Evolutionary conservation across 2,888 invertebrate species (phyloP), one percentile per base, ranked within the genome.

Genomic region (Napeogenes sylphis): DNA sequence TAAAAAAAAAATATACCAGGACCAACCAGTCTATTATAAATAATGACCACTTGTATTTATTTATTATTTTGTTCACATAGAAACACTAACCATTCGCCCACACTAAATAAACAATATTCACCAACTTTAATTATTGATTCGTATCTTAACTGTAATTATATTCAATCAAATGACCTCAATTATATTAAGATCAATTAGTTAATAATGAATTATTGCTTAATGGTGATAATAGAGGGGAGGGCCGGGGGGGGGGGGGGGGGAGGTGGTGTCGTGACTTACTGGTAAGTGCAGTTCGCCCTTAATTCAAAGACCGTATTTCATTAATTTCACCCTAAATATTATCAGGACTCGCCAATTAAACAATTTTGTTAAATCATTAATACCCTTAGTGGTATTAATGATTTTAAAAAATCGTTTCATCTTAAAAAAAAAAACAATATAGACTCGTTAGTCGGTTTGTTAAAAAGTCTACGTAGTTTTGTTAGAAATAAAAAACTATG

Each of bases 401-500:
- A n/a, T n/a, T n/a, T n/a, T n/a, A 10, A 6, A 42, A 42, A 42
- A 42, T 6, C 10, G 5, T 42, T 42, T 42, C 5, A 42, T 12
- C 5, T 12, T 42, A 42, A 10, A 10, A 10, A 10, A 35, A 35
- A 35, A 35, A 35, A 2, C 6, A 35, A 42, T 42, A 42, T 42
- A 42, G 5, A 42, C 12, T 10, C 12, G 2, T 10, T 21, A 42
- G 42, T 51, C 51, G 21, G 30, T 51, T 8, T 51, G 8, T 51
- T 51, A 30, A 51, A 5, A 51, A 51, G 51, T 30, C 12, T 51
- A 12, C 30, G 30, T 10, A 51, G 30, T 55, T 46, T 55, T 13
- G 10, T 45, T 46, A 60, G 46, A 60, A 45, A 45, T 35, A 46
- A 57, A 46, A 58, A 47, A 3, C 46, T 47, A 66, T 70, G 65